phyloP scores from a whole-genome alignment of 92 coral and sea anemone species.

The Nematostella vectensis region DNA sequence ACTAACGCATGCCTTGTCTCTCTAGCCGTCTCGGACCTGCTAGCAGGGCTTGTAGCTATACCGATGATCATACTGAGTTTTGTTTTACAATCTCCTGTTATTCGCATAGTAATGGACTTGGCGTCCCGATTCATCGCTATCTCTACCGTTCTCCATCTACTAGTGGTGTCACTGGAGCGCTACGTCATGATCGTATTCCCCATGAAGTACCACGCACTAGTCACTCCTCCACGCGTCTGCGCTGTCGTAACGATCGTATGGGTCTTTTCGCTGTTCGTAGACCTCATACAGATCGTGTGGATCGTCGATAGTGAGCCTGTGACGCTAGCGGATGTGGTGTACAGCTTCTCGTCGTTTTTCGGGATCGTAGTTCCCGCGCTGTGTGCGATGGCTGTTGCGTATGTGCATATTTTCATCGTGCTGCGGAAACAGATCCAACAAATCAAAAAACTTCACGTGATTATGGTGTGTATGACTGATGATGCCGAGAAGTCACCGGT shows the following conservation, averaged over 20 bases:
- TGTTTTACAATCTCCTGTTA: neutral
- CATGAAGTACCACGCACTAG: constrained; percentile 38
- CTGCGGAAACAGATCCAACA: constrained; percentile 38
- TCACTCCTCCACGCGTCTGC: constrained; percentile 20
- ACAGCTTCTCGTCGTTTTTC: constrained; percentile 41
- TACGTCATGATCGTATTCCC: constrained; percentile 66
- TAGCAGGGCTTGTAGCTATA: neutral
- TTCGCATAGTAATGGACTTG: constrained; percentile 53
- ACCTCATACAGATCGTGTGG: constrained; percentile 51
- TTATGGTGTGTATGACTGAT: neutral
- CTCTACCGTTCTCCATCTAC: constrained; percentile 51
- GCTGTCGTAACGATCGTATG: constrained; percentile 22
- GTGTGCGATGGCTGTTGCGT: constrained; percentile 26
- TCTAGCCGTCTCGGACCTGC: neutral
- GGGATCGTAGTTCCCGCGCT: constrained; percentile 39
- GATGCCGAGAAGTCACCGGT: too few relatives aligned
- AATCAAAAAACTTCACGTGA: constrained; percentile 8
- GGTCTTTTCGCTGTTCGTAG: constrained; percentile 35
- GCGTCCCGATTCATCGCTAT: constrained; percentile 57
- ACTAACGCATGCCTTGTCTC: neutral
- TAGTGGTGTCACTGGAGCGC: constrained; percentile 54
- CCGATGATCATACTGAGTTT: neutral
- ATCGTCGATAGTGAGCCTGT: constrained; percentile 12
- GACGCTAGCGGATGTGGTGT: constrained; percentile 28
- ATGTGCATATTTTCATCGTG: constrained; percentile 40